Evolutionary conservation across 2,113 vertebrate genomes (phyloP).

Genomic region (Lasiurus cinereus): DNA sequence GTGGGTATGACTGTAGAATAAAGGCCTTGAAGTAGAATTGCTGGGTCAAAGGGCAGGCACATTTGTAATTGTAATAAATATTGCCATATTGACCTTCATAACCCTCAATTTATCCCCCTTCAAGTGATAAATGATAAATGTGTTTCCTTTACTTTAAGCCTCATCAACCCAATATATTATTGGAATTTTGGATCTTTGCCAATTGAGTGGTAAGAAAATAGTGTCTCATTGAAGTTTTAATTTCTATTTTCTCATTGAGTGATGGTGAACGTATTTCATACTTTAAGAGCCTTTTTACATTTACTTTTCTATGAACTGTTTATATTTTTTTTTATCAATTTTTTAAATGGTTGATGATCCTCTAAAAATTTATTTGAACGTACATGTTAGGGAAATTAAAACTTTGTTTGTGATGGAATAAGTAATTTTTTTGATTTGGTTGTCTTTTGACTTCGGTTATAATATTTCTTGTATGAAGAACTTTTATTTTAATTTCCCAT

Average conservation of each 20-base stretch:
- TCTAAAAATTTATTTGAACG: slow-evolving; percentile 14
- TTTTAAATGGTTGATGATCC: slow-evolving; percentile 5
- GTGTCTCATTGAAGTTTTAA: not conserved
- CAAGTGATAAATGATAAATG: slow-evolving; percentile 46
- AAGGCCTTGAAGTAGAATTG: slow-evolving; percentile 40
- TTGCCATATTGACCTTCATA: slow-evolving; percentile 42
- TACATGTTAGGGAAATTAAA: not conserved
- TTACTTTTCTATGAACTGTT: slow-evolving; percentile 34
- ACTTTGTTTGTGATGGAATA: not conserved
- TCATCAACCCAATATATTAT: slow-evolving; percentile 1
- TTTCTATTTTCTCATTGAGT: not conserved
- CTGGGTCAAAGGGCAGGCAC: slow-evolving; percentile 28
- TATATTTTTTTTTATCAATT: not conserved
- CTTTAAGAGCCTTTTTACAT: slow-evolving; percentile 19
- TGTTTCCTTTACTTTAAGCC: not conserved
- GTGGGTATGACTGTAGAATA: not conserved
- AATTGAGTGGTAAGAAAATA: slow-evolving; percentile 16
- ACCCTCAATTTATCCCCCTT: slow-evolving; percentile 39
- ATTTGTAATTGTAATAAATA: slow-evolving; percentile 71
- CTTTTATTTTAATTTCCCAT: slow-evolving; percentile 44
- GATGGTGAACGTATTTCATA: not conserved
- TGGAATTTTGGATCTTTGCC: slow-evolving; percentile 50
- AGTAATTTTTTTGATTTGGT: not conserved
- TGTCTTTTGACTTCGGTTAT: not conserved
- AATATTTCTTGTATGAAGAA: slow-evolving; percentile 9